Conservation (phyloP, 1,140 invertebrate genomes). For the Atta colombica region DNA sequence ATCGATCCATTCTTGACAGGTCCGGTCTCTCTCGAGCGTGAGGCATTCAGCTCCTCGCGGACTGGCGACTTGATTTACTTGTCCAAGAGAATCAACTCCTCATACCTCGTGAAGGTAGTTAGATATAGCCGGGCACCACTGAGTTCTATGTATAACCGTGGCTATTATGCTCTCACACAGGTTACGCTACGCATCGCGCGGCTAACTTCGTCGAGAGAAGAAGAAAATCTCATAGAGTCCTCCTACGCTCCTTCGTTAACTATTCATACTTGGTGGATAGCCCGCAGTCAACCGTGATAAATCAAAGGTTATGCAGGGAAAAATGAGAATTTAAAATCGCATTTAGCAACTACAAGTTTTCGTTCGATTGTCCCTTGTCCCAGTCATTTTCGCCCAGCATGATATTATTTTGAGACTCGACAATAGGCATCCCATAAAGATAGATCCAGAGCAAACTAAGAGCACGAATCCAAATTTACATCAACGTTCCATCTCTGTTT, state of each 20-base stretch:
- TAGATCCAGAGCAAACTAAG: background rate
- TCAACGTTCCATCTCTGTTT: background rate
- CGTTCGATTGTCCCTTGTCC: background rate
- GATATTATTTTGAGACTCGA: background rate
- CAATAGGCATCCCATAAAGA: background rate
- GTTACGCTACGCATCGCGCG: conserved; percentile 62
- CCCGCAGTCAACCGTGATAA: conserved; percentile 73
- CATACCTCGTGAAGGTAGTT: conserved; percentile 42
- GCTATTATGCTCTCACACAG: conserved; percentile 61
- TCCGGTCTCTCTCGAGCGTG: conserved; percentile 60
- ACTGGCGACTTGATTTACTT: conserved; percentile 76
- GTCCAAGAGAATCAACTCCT: conserved; percentile 76
- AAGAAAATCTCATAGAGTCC: conserved; percentile 72
- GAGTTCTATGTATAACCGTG: conserved; percentile 67
- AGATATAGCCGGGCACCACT: conserved; percentile 41
- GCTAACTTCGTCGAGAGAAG: conserved; percentile 66
- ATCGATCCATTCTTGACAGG: conserved; percentile 71
- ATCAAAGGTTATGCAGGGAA: conserved; percentile 66
- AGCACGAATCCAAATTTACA: conserved; percentile 1
- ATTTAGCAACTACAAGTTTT: conserved; percentile 28
- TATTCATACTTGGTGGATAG: conserved; percentile 72
- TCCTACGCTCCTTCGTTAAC: conserved; percentile 75
- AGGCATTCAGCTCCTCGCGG: conserved; percentile 72
- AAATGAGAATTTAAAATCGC: conserved; percentile 36
- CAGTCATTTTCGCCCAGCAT: background rate